Percentiles rank a stretch among this genome's conserved stretches.
Evolutionary conservation across 2,888 invertebrate genomes (phyloP).

Genomic region (Brachyptera risi): DNA sequence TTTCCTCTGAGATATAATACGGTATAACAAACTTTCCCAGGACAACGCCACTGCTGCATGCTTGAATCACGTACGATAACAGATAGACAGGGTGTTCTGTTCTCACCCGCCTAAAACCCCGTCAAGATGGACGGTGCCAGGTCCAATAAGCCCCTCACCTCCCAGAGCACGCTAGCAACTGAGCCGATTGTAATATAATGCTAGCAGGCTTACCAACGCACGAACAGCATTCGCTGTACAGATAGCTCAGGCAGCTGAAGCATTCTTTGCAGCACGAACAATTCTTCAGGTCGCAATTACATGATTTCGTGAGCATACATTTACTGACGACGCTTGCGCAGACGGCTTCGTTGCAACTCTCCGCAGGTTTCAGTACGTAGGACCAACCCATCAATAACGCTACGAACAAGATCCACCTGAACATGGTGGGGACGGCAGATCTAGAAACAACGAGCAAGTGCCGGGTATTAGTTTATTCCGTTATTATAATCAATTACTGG

Average conservation of each 20-base stretch:
- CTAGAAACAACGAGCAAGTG: not conserved
- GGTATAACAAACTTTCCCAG: no score
- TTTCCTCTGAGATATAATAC: no score
- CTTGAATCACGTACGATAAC: no score
- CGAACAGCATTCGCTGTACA: constrained; percentile 93
- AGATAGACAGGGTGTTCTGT: no score
- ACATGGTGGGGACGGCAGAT: not conserved
- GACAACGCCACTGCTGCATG: no score
- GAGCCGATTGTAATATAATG: no score
- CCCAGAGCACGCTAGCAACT: no score
- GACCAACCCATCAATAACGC: not conserved
- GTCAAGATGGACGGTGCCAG: no score
- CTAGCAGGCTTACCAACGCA: constrained; percentile 98
- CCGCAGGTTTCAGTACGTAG: constrained; percentile 24
- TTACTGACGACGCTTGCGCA: constrained; percentile 96
- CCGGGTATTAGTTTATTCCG: not conserved
- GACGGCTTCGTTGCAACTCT: constrained; percentile 82
- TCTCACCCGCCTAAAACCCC: no score
- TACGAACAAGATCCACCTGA: not conserved
- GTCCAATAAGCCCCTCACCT: no score
- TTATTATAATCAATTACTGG: no score
- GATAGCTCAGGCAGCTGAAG: constrained; percentile 79
- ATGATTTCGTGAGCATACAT: constrained; percentile 93
- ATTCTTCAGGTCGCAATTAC: constrained; percentile 89
- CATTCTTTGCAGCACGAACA: constrained; percentile 96